Conservation (phyloP, 2,797 vertebrate genomes). For the Pangasius mekongensis region DNA sequence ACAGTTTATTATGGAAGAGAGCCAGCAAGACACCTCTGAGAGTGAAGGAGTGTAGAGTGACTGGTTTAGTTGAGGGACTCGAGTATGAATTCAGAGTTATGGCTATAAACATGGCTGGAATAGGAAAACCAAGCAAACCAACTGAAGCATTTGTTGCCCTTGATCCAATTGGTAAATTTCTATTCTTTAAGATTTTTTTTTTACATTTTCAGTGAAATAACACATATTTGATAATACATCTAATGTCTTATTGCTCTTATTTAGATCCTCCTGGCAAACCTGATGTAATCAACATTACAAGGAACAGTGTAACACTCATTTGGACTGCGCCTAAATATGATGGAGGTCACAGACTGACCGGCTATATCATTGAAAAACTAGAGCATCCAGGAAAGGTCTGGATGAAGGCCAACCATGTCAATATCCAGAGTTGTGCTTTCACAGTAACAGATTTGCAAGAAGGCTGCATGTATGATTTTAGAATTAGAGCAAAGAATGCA, state of each 20-base stretch:
- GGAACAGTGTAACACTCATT: conserved; percentile 90
- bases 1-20: conserved; percentile 97
- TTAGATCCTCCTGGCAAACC: conserved; percentile 98
- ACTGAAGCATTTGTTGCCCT: conserved; percentile 91
- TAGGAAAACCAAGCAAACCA: conserved; percentile 92
- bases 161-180: conserved; percentile 93
- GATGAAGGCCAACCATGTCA: conserved; percentile 96
- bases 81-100: conserved; percentile 99
- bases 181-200: background rate
- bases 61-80: conserved; percentile 92
- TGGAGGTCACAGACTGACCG: conserved; percentile 93
- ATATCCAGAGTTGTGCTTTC: conserved; percentile 92
- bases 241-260: conserved; percentile 44
- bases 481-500: conserved; percentile 94
- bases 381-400: conserved; percentile 89
- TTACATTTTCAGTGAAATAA: background rate
- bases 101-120: conserved; percentile 94
- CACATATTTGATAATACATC: background rate
- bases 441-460: conserved; percentile 92
- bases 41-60: conserved; percentile 95
- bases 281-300: conserved; percentile 93
- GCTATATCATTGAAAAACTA: conserved; percentile 95
- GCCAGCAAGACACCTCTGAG: conserved; percentile 89
- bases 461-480: conserved; percentile 91
- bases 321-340: conserved; percentile 98